phyloP scores from a whole-genome alignment of 2,888 invertebrate genomes.

The Macropis europaea region DNA sequence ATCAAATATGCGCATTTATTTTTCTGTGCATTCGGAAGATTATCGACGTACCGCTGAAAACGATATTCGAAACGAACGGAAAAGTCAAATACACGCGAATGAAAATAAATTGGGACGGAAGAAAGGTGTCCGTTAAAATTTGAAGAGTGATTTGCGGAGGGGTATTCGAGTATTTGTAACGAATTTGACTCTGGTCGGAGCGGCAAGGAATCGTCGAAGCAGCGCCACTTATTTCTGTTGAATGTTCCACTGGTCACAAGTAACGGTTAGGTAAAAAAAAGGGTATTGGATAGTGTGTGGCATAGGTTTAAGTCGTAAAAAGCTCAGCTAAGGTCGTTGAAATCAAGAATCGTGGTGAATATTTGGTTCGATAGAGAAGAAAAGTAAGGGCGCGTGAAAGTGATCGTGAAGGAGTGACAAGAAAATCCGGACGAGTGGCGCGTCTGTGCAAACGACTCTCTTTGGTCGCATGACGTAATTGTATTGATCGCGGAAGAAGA shows the following conservation, averaged over 20 bases:
- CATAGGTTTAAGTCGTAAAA: conserved; percentile 38
- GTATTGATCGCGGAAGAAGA: conserved; percentile 80
- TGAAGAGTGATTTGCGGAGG: not conserved
- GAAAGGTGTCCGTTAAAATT: not conserved
- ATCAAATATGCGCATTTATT: conserved; percentile 29
- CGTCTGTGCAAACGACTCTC: conserved; percentile 67
- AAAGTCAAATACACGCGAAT: not conserved
- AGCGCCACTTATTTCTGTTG: conserved; percentile 61
- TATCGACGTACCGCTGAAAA: not conserved
- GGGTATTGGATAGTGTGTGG: conserved; percentile 26
- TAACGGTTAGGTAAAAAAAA: conserved; percentile 54
- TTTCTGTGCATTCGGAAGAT: not conserved
- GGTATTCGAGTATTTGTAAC: conserved; percentile 12
- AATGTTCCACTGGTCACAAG: conserved; percentile 59
- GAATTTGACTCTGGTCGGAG: conserved; percentile 53
- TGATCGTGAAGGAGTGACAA: conserved; percentile 52
- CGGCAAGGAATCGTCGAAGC: conserved; percentile 60
- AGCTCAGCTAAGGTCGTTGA: conserved; percentile 27
- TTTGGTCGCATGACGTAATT: conserved; percentile 80
- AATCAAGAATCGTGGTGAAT: conserved; percentile 9
- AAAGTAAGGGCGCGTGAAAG: conserved; percentile 10
- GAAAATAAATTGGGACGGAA: not conserved
- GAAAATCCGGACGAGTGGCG: conserved; percentile 65
- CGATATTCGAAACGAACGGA: not conserved
- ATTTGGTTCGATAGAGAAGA: conserved; percentile 9